A percentile compares a stretch with the other conserved stretches of the same genome.
Conservation (phyloP, 2,113 vertebrate species). For the Ahaetulla prasina region DNA sequence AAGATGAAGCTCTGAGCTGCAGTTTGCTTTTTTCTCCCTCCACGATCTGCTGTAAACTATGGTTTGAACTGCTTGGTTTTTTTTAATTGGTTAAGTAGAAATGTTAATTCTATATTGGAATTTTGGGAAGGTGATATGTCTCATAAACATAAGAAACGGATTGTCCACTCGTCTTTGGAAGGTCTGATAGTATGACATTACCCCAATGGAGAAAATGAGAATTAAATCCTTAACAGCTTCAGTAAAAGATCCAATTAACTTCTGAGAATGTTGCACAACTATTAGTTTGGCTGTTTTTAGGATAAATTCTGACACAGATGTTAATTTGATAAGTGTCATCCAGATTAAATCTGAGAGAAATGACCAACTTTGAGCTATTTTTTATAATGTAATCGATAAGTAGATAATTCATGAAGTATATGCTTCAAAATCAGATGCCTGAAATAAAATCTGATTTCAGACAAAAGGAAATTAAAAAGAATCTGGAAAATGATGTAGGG, state of each 20-base stretch:
- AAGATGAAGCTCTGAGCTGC: neutral
- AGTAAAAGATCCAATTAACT: neutral
- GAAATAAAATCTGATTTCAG: neutral
- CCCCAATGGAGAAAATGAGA: neutral
- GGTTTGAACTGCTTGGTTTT: neutral
- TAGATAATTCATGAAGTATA: neutral
- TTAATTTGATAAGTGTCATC: neutral
- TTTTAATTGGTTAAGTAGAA: neutral
- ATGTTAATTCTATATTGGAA: neutral
- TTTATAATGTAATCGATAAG: neutral
- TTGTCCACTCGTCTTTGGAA: neutral
- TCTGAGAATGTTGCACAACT: neutral
- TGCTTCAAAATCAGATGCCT: neutral
- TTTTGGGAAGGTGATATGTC: neutral
- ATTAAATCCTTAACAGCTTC: neutral
- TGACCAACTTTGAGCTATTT: neutral
- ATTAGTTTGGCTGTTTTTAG: neutral
- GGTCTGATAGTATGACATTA: neutral
- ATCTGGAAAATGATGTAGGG: neutral
- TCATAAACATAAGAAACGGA: neutral
- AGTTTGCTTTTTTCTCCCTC: neutral
- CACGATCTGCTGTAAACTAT: neutral
- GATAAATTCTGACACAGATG: neutral
- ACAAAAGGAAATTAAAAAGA: neutral
- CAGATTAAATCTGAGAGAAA: neutral